Conservation (phyloP, 2,888 invertebrate species). For the Yponomeuta plumbellus region DNA sequence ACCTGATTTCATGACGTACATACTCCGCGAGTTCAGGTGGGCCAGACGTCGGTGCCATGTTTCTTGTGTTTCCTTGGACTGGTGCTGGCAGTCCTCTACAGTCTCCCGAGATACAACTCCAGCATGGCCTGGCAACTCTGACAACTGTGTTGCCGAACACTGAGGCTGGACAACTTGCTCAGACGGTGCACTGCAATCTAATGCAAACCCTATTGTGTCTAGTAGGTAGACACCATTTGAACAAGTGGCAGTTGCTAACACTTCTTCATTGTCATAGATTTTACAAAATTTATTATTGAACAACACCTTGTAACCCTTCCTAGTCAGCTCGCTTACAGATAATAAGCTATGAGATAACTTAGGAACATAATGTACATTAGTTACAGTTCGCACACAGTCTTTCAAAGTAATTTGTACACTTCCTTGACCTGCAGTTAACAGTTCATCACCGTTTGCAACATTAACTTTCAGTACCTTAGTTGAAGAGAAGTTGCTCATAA, state of each 20-base stretch:
- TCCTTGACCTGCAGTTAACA: slow-evolving; percentile 5
- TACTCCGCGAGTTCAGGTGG: slow-evolving; percentile 22
- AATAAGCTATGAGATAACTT: slow-evolving; percentile 12
- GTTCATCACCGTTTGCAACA: slow-evolving; percentile 10
- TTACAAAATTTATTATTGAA: slow-evolving; percentile 19
- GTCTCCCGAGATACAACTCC: too few relatives aligned
- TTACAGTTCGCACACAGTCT: not conserved
- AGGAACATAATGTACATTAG: slow-evolving; percentile 20
- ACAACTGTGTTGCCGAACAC: too few relatives aligned
- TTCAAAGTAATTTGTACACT: not conserved
- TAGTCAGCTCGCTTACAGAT: slow-evolving; percentile 21
- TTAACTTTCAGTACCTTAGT: not conserved
- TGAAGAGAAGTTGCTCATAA: not conserved
- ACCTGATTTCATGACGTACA: slow-evolving; percentile 22
- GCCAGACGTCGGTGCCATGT: slow-evolving; percentile 23
- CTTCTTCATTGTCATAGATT: slow-evolving; percentile 18
- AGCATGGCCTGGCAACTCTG: too few relatives aligned
- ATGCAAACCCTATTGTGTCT: slow-evolving; percentile 9
- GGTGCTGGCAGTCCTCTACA: too few relatives aligned
- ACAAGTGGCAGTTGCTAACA: slow-evolving; percentile 19
- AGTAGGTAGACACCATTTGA: slow-evolving; percentile 22
- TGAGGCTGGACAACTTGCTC: too few relatives aligned
- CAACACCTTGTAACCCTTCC: slow-evolving; percentile 19
- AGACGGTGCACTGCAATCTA: too few relatives aligned
- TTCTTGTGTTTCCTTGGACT: slow-evolving; percentile 6